Base-by-base conservation (phyloP, 1,140 invertebrate species). In the Drosophila aff. region DNA sequence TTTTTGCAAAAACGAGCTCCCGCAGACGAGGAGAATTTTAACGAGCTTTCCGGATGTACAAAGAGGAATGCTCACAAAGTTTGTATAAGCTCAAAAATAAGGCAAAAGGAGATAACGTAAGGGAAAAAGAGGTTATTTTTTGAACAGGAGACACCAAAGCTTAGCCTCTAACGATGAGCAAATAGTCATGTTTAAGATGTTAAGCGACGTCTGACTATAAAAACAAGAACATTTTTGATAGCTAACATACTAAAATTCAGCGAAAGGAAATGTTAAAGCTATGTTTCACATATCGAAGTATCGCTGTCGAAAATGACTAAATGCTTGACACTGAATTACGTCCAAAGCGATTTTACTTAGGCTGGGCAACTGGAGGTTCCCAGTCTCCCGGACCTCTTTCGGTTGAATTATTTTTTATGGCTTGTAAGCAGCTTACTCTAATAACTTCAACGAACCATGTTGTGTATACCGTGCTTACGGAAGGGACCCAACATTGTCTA, bases 31-130 rank as follows among this genome's bases (percentile, higher is more conserved):
- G 7, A 46, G 52, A 44, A 61, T 64, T 62, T 81, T 83, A 83
- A 83, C 81, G 81, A 83, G 81, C 81, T 79, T 46, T 53, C 69
- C 81, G 81, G 81, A 83, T 76, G 78, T 72, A 76, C 69, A 79
- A 9, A 60, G 31, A 16, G 33, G n/a, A 67, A 21, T 26, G 21
- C 31, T 11, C 16, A 49, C 18, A 64, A 41, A 79, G 59, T 66
- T 69, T 50, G 47, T 28, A 65, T 53, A 60, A 62, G 80, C 79
- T 65, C 26, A 16, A 61, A 61, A 49, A 26, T 33, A n/a, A 43
- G 13, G 21, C 15, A 21, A 31, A 21, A 16, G 2, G 13, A 50
- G n/a, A 36, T 21, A 15, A n/a, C 18, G 18, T 18, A 55, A 26
- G 23, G 62, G 44, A 40, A 62, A 73, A 73, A 26, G 47, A 82